phyloP scores from a whole-genome alignment of 2,113 vertebrate species.

The Toxotes jaculatrix region DNA sequence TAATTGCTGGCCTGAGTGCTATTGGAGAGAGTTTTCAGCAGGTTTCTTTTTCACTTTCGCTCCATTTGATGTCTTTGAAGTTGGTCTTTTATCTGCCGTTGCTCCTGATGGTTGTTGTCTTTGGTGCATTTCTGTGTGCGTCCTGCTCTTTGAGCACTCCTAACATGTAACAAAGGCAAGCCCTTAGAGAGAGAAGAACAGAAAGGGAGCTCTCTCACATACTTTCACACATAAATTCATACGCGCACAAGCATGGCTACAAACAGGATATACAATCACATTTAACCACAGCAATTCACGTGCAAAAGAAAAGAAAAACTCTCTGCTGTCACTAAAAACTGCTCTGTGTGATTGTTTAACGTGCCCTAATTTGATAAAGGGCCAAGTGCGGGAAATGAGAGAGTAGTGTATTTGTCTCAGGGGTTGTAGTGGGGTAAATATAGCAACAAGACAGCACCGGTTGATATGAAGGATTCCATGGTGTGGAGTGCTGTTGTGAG shows the following conservation, averaged over 20 bases:
- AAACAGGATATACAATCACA: slow-evolving; percentile 53
- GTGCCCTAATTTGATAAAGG: slow-evolving; percentile 79
- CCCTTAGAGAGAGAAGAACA: slow-evolving; percentile 73
- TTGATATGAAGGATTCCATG: slow-evolving; percentile 82
- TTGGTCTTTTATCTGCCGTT: slow-evolving; percentile 81
- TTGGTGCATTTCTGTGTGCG: slow-evolving; percentile 76
- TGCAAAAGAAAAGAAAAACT: slow-evolving; percentile 25
- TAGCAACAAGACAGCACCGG: slow-evolving; percentile 82
- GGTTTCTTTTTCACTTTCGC: slow-evolving; percentile 82
- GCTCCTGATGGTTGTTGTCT: slow-evolving; percentile 86
- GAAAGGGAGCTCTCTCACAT: slow-evolving; percentile 54
- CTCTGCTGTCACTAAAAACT: slow-evolving; percentile 64
- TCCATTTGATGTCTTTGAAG: slow-evolving; percentile 84
- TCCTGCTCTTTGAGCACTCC: slow-evolving; percentile 78
- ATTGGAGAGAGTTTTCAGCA: slow-evolving; percentile 80
- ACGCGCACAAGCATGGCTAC: slow-evolving; percentile 41
- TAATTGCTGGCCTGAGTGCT: slow-evolving; percentile 83
- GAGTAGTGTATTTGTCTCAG: slow-evolving; percentile 77
- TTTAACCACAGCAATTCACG: slow-evolving; percentile 50
- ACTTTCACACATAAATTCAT: slow-evolving; percentile 56
- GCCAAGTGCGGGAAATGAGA: slow-evolving; percentile 77
- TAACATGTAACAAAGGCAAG: slow-evolving; percentile 83
- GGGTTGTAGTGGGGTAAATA: slow-evolving; percentile 82
- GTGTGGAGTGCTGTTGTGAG: slow-evolving; percentile 77
- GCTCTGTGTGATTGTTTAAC: slow-evolving; percentile 71